Conservation (phyloP, 2,797 vertebrate species). For the Aphelocoma californica region DNA sequence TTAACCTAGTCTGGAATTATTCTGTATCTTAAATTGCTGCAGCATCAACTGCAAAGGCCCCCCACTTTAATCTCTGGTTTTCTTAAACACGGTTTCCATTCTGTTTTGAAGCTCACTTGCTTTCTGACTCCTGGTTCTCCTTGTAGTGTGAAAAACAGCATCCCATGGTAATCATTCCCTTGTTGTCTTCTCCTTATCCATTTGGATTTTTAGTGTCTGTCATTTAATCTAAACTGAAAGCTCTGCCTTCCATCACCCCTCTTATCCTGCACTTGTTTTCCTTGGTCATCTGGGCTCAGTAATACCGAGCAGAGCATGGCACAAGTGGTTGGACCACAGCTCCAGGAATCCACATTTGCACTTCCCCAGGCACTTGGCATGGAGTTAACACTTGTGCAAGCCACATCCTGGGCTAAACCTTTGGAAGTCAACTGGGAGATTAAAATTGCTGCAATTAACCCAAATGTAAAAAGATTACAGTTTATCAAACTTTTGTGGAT, state of each 20-base stretch:
- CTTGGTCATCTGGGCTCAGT: background rate
- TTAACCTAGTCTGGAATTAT: background rate
- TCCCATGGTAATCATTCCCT: background rate
- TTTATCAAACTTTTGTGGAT: background rate
- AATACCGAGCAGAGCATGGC: background rate
- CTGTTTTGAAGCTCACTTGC: background rate
- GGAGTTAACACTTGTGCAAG: background rate
- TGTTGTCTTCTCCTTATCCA: background rate
- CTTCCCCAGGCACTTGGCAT: background rate
- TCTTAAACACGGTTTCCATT: background rate
- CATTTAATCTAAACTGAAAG: background rate
- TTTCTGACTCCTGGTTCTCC: background rate
- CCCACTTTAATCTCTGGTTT: background rate
- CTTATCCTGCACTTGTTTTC: background rate
- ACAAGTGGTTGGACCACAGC: background rate
- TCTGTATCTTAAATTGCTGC: background rate
- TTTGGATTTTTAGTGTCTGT: background rate
- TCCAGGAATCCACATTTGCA: background rate
- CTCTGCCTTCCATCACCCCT: background rate
- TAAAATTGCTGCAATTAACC: background rate
- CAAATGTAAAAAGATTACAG: background rate
- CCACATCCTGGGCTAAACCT: background rate
- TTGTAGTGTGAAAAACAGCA: background rate
- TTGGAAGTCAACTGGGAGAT: background rate
- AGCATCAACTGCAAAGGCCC: background rate